Base-by-base conservation (phyloP, 2,797 vertebrate species). In the Spea hammondii region DNA sequence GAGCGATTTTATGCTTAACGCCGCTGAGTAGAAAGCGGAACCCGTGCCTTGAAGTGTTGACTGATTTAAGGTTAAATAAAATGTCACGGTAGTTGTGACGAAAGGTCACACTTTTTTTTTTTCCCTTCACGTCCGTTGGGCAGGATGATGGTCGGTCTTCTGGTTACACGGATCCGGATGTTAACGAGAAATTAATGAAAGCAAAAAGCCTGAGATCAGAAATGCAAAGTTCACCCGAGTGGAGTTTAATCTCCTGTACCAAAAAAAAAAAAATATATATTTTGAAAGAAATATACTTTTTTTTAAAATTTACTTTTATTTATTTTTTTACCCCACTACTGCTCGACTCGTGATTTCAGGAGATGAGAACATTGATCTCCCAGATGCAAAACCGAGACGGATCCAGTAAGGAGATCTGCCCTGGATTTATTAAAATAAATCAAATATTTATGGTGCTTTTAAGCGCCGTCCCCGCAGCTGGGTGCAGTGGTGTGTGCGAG, bases 101-200 rank as follows among this genome's bases (percentile, higher is more conserved):
- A 87, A 89, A 91, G 89, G 88, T 87, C 88, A 86, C 64, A 83
- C 77, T 76, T 83, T 82, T 76, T 81, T 62, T 17, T 62, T 64
- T 78, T 84, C 79, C 84, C 87, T 86, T 86, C 84, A 47, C 8
- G 70, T 46, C 70, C 5, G 70, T 62, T 62, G 6, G 54, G n/a
- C 44, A 72, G 44, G 45, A 45, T 7, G 53, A 51, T 51, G 44
- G 70, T 49, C 4, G 48, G 45, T 72, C 13, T 72, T 48, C 54
- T 60, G 70, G 55, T 72, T 62, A 60, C 7, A 49, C 44, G 32
- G 59, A 8, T 44, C 13, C 70, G 51, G 50, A 54, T 72, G 53
- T 72, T 72, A 32, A 62, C 59, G 44, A 62, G 59, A 65, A 45
- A 65, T 65, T 54, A 75, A 53, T 66, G 62, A 54, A 32, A 46